Evolutionary conservation across 2,888 invertebrate species (phyloP), one percentile per base, ranked within the genome.

Genomic region (Geotrupes spiniger): DNA sequence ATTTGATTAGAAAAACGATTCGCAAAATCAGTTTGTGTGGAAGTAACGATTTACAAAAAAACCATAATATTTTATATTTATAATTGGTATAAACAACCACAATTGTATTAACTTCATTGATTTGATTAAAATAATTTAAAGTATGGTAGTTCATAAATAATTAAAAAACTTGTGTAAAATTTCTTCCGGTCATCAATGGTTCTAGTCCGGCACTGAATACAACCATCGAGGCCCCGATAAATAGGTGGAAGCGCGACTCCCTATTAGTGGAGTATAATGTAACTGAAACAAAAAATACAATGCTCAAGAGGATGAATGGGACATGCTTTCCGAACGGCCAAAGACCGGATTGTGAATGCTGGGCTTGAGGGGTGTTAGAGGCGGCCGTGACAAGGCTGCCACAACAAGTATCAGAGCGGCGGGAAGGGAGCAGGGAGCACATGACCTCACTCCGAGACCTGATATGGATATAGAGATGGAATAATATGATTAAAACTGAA

Each of bases 371-470:
- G 61, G 63, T 57, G 57, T 58, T 57, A 59, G 61, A 60, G 62
- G 61, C 62, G 64, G 57, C 62, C 62, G 61, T 62, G 63, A 64
- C 63, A 63, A 63, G 63, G 63, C 60, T 63, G 63, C 62, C 60
- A 43, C 43, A 43, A 59, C 57, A 56, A 59, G 49, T 46, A 50
- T 40, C 38, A 46, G 43, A 54, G 54, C 45, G 55, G 62, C 38
- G 43, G 41, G 55, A 53, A 47, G 55, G 62, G 21, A 21, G 21
- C 21, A 21, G 21, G 57, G 59, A 52, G 53, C 55, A 61, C 56
- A 62, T 63, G 63, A 63, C 63, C 63, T 63, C 62, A 61, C 59
- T 58, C 59, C 40, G 39, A 60, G 60, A 60, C 62, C 61, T 58
- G 63, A 64, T 65, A 65, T 64, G 64, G 63, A 63, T 61, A 61